Percentiles rank a stretch among this genome's conserved stretches.
Conservation (phyloP, 1,140 invertebrate species). For the Druon quercuslanigerum region DNA sequence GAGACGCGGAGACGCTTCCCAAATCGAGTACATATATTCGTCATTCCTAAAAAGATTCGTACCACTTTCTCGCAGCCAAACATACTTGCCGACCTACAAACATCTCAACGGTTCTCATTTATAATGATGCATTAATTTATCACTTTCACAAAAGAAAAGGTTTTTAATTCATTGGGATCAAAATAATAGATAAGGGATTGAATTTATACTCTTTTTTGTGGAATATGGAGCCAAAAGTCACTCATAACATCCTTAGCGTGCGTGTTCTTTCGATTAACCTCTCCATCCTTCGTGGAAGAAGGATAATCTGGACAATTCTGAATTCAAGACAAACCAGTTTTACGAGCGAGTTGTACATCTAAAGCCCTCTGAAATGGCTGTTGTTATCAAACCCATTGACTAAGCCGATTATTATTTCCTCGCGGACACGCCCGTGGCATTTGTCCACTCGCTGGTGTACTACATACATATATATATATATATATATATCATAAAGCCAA, state of each 20-base stretch:
- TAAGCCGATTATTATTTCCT: slow-evolving; percentile 28
- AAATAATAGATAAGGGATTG: no score
- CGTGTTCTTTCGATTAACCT: slow-evolving; percentile 21
- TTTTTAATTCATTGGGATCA: background rate
- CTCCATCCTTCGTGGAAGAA: slow-evolving; percentile 19
- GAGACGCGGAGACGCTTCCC: slow-evolving; percentile 4
- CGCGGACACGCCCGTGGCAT: slow-evolving; percentile 18
- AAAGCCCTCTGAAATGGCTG: slow-evolving; percentile 1
- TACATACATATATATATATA: no score
- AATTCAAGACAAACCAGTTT: slow-evolving; percentile 22
- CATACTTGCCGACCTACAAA: slow-evolving; percentile 14
- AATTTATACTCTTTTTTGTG: no score
- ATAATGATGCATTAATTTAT: background rate
- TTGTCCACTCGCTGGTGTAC: background rate
- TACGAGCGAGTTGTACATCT: slow-evolving; percentile 21
- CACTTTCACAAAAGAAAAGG: background rate
- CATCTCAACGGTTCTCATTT: background rate
- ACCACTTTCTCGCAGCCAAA: slow-evolving; percentile 9
- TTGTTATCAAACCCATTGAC: slow-evolving; percentile 19
- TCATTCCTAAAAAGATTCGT: slow-evolving; percentile 31
- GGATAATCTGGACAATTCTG: slow-evolving; percentile 16
- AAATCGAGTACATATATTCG: slow-evolving; percentile 26
- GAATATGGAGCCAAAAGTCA: no score
- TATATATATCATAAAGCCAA: background rate
- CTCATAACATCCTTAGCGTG: background rate